Evolutionary conservation across 2,797 vertebrate species (phyloP).

Genomic region (Miichthys miiuy): DNA sequence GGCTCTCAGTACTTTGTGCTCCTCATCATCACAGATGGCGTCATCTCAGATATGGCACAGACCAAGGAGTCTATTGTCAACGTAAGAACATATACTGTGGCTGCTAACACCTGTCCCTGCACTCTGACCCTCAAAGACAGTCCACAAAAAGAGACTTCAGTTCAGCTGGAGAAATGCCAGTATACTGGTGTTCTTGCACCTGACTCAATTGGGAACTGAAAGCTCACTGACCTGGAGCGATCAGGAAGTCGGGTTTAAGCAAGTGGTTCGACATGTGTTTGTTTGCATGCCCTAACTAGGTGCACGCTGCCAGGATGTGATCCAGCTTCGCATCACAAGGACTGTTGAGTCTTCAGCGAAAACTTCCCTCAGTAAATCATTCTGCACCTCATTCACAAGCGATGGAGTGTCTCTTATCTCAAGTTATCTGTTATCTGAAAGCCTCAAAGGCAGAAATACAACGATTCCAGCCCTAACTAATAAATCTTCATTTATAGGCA

Average conservation of each 20-base stretch:
- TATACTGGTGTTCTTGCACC: neutral
- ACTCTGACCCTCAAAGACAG: neutral
- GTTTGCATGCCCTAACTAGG: neutral
- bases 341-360: neutral
- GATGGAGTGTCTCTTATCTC: neutral
- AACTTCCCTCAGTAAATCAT: neutral
- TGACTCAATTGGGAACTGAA: neutral
- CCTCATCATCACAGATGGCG: constrained; percentile 97
- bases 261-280: neutral
- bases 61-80: constrained; percentile 98
- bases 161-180: neutral
- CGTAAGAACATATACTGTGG: constrained; percentile 81
- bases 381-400: neutral
- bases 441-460: neutral
- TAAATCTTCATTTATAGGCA: neutral
- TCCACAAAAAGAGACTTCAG: neutral
- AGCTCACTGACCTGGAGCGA: neutral
- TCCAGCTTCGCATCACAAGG: neutral
- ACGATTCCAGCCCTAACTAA: neutral
- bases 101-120: neutral
- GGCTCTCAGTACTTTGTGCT: constrained; percentile 98
- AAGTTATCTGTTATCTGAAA: neutral
- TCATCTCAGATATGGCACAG: constrained; percentile 99
- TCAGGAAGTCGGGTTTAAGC: neutral
- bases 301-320: neutral